Evolutionary conservation across 2,888 invertebrate species (phyloP).

Genomic region (Oxytorus armatus): DNA sequence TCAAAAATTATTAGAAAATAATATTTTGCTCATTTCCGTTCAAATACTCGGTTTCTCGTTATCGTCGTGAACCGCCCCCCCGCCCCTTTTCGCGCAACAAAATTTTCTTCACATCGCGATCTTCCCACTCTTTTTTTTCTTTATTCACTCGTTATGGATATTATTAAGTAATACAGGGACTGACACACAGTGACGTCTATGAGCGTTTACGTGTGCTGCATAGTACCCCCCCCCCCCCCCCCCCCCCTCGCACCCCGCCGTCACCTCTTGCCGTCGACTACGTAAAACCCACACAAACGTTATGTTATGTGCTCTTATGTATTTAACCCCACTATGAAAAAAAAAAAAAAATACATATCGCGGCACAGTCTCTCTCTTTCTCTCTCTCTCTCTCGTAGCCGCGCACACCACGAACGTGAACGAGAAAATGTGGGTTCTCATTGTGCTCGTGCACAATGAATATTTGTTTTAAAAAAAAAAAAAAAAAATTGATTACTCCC

Average conservation of each 20-base stretch:
- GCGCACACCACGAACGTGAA: constrained; percentile 67
- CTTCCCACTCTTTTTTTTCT: constrained; percentile 67
- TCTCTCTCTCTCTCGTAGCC: constrained; percentile 12
- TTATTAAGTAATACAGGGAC: constrained; percentile 81
- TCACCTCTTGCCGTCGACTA: constrained; percentile 27
- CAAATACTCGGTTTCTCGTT: no score
- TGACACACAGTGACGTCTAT: no score
- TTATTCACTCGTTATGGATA: constrained; percentile 79
- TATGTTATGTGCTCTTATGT: constrained; percentile 55
- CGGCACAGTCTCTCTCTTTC: constrained; percentile 24
- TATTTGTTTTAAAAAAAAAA: no score
- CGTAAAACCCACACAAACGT: constrained; percentile 54
- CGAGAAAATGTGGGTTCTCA: constrained; percentile 79
- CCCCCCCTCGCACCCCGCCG: no score
- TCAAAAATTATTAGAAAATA: background rate
- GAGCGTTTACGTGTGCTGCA: constrained; percentile 20
- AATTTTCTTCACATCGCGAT: constrained; percentile 64
- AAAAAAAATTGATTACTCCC: no score
- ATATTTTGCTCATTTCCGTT: background rate
- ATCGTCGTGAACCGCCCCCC: background rate
- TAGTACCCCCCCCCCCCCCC: no score
- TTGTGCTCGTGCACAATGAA: background rate
- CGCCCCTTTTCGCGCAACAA: constrained; percentile 19
- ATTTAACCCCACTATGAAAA: constrained; percentile 34
- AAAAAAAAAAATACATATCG: no score